These are phyloP conservation scores for Peromyscus melanophrys DNA, from an alignment of 2,797 vertebrate genomes.

Conservation along the genomic window DNA sequence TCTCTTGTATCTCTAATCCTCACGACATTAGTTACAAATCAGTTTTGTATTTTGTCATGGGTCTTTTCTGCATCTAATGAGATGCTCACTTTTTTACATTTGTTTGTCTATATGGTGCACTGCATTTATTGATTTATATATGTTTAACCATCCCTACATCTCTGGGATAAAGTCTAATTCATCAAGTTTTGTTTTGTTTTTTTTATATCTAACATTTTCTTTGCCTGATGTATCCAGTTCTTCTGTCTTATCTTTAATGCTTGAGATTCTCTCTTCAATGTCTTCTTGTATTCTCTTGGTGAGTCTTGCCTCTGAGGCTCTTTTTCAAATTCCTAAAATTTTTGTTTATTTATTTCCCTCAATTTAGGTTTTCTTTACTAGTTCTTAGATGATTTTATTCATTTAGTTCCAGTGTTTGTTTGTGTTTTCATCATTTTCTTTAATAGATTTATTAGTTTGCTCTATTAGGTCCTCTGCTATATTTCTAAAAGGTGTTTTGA, in stretches of 20 bases:
- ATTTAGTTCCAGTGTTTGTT: background rate
- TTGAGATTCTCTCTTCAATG: background rate
- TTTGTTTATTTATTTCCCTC: background rate
- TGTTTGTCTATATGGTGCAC: background rate
- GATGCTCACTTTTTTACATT: background rate
- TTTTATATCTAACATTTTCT: too few relatives aligned
- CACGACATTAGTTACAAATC: background rate
- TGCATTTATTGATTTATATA: background rate
- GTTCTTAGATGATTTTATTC: background rate
- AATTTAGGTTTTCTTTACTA: background rate
- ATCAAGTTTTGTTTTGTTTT: too few relatives aligned
- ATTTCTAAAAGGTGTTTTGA: background rate
- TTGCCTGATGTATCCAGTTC: too few relatives aligned
- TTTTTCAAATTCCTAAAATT: background rate
- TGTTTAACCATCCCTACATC: background rate
- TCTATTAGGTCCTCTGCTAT: background rate
- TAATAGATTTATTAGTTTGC: background rate
- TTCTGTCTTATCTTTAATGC: background rate
- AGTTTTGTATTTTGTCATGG: background rate
- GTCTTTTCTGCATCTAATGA: background rate
- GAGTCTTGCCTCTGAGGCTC: background rate
- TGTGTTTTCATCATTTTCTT: background rate
- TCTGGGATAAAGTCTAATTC: too few relatives aligned
- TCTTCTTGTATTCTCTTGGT: background rate
- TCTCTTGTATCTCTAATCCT: background rate